phyloP scores from a whole-genome alignment of 2,797 vertebrate species.

The Pyrocephalus nanus region DNA sequence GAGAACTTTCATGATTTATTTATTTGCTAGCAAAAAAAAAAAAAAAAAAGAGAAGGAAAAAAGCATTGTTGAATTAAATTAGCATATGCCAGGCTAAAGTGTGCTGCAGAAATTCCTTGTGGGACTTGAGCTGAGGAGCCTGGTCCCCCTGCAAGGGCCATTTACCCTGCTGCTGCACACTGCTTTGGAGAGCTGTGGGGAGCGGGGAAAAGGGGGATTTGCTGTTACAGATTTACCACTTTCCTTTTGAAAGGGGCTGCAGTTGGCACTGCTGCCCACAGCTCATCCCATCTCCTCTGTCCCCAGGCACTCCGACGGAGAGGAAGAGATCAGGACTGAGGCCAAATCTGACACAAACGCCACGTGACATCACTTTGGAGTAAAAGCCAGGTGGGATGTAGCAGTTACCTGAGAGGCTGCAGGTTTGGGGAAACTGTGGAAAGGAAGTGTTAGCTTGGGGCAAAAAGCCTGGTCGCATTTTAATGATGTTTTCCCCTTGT shows the following conservation, averaged over 20 bases:
- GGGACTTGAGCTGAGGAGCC: neutral
- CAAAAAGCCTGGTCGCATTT: neutral
- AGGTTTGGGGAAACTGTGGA: neutral
- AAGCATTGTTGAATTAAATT: neutral
- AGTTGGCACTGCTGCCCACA: fast-evolving
- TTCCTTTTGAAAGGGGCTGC: neutral
- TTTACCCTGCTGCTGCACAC: neutral
- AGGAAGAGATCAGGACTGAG: constrained; percentile 38
- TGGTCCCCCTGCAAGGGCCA: neutral
- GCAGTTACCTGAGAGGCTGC: neutral
- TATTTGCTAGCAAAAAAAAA: neutral
- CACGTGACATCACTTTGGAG: neutral
- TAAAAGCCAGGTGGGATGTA: neutral
- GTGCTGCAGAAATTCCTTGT: neutral
- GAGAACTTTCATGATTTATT: neutral
- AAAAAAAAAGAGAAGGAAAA: no score
- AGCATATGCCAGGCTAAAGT: neutral
- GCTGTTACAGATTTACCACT: neutral
- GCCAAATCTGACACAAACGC: neutral
- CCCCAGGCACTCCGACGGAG: constrained; percentile 46
- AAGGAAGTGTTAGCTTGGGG: neutral
- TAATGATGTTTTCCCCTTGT: neutral
- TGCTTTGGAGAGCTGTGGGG: neutral
- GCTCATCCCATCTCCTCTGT: neutral
- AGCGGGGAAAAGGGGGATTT: neutral